Conservation (phyloP, 2,888 invertebrate species). For the Caradrina kadenii region DNA sequence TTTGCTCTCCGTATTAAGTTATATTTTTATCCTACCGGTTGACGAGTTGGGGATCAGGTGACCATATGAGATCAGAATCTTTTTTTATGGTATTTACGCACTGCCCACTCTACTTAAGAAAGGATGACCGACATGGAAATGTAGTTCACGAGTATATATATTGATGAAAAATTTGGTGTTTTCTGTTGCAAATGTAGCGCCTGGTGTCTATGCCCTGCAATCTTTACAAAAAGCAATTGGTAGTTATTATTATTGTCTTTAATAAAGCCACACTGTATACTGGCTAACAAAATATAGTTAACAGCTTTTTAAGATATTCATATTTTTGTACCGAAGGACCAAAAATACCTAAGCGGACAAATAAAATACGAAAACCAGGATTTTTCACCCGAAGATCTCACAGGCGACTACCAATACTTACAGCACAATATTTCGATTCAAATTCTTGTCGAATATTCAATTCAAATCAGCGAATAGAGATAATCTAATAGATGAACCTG, state of each 20-base stretch:
- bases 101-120: neutral
- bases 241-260: neutral
- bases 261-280: no score
- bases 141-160: no score
- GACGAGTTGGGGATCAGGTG: conserved; percentile 23
- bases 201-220: conserved; percentile 1
- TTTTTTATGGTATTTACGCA: conserved; percentile 4
- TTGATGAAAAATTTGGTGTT: neutral
- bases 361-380: no score
- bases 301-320: neutral
- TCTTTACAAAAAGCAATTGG: neutral
- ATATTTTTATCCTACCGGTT: conserved; percentile 27
- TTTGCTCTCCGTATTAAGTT: conserved; percentile 26
- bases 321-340: neutral
- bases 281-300: neutral
- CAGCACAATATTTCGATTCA: neutral
- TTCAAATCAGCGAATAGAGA: conserved; percentile 20
- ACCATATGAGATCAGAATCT: conserved; percentile 5
- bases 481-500: conserved; percentile 23
- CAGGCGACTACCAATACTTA: neutral
- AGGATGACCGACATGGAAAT: no score
- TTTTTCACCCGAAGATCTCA: neutral
- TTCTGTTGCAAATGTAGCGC: neutral
- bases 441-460: conserved; percentile 8
- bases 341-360: neutral